Evolutionary conservation across 2,888 invertebrate genomes (phyloP), one percentile per base, ranked within the genome.

Genomic region (Cistogaster globosa): DNA sequence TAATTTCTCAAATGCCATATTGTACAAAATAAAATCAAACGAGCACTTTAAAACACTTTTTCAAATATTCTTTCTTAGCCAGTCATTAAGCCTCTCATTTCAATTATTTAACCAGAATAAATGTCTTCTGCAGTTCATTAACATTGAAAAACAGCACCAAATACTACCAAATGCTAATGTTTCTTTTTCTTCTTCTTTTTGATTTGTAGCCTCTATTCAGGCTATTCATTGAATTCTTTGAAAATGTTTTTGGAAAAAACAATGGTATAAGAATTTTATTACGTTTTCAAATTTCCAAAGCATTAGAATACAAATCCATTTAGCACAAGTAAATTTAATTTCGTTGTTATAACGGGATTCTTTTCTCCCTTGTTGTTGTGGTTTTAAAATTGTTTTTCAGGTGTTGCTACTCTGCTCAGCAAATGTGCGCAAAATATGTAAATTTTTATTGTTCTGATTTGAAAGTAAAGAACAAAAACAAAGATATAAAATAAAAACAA

Each of bases 271-370:
- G 58, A 32, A 65, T 76, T 79, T 75, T 79, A 79, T 76, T 79
- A 55, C 38, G 12, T 69, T 75, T 58, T 51, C 75, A 62, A 18
- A 45, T 84, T 79, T 69, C 45, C 83, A 62, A 83, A 45, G 63
- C 74, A 78, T 78, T 78, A 45, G 83, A 79, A 79, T 63, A 60
- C 45, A 67, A 60, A 76, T 80, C 38, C 65, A 84, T 84, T 79
- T 60, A 51, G 60, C 45, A 72, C 18, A 67, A 68, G 32, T 32
- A 8, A 32, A 32, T 32, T 7, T 5, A 32, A 32, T 32, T 32
- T 32, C 6, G 32, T 32, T 32, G 32, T 32, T 32, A 32, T 32
- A 32, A 32, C 32, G 32, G 32, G 6, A 32, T 32, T 32, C n/a
- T n/a, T n/a, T 32, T 53, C 48, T 14, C n/a, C 7, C 18, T 22